Conservation (phyloP, 2,797 vertebrate species). For the Danio albolineatus region DNA sequence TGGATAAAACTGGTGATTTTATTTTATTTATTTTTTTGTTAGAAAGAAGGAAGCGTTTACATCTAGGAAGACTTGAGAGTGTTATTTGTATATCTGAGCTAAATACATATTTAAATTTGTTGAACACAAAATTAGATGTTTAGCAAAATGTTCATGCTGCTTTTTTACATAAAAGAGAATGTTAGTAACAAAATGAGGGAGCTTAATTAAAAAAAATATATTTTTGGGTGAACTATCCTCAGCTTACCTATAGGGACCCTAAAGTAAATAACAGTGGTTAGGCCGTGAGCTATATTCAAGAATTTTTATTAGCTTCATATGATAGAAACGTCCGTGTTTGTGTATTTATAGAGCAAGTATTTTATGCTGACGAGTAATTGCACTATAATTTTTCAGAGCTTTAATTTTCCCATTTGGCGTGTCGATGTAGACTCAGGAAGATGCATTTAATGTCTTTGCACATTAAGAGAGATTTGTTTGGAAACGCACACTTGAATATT, state of each 20-base stretch:
- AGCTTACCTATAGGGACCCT: background rate
- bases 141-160: background rate
- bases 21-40: no score
- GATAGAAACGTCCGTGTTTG: background rate
- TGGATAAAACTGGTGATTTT: no score
- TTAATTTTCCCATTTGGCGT: constrained; percentile 39
- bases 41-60: no score
- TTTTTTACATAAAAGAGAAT: background rate
- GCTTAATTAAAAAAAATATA: background rate
- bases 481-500: constrained; percentile 18
- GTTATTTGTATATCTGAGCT: no score
- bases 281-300: constrained; percentile 22
- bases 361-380: constrained; percentile 43
- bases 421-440: constrained; percentile 59
- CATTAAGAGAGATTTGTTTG: constrained; percentile 19
- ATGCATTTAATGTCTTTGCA: constrained; percentile 50
- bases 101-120: background rate
- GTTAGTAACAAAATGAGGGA: background rate
- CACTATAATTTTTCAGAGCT: constrained; percentile 56
- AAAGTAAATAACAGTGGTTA: constrained; percentile 16
- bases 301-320: constrained; percentile 9
- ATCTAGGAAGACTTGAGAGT: no score
- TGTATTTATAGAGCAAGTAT: constrained; percentile 35
- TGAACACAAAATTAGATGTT: background rate
- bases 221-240: background rate